phyloP scores from a whole-genome alignment of 1,140 invertebrate species.

The Panagrolaimus sp. region DNA sequence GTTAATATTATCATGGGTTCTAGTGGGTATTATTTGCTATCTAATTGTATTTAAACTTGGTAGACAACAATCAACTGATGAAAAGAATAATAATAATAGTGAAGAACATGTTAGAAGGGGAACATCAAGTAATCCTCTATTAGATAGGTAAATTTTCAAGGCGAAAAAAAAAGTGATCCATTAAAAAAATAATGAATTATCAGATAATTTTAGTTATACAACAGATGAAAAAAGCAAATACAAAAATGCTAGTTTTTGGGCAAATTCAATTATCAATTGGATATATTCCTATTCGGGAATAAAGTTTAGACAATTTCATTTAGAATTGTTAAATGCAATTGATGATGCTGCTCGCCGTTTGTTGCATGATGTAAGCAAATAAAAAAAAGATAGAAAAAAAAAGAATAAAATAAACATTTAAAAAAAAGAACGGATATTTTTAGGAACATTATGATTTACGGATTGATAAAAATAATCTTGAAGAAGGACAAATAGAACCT shows the following conservation, averaged over 20 bases:
- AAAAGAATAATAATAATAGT: background rate
- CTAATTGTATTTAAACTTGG: background rate
- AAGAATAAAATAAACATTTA: background rate
- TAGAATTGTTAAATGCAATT: background rate
- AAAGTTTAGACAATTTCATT: background rate
- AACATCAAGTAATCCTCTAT: background rate
- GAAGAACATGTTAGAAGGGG: background rate
- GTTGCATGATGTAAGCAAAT: background rate
- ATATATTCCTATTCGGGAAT: slow-evolving; percentile 8
- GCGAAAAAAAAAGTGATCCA: too few relatives aligned
- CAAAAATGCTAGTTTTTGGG: background rate
- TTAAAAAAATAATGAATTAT: too few relatives aligned
- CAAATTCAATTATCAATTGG: slow-evolving; percentile 5
- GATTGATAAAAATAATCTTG: background rate
- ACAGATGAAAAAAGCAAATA: too few relatives aligned
- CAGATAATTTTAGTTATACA: too few relatives aligned
- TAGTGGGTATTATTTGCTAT: slow-evolving; percentile 6
- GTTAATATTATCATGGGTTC: slow-evolving; percentile 4
- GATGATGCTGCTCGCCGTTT: slow-evolving; percentile 4
- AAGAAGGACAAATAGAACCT: slow-evolving; percentile 7
- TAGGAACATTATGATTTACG: slow-evolving; percentile 9
- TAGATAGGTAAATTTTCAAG: background rate
- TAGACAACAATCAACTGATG: background rate
- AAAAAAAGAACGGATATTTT: background rate
- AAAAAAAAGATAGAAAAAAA: too few relatives aligned